Conservation (phyloP, 2,888 invertebrate species). For the Eilema griseolum region DNA sequence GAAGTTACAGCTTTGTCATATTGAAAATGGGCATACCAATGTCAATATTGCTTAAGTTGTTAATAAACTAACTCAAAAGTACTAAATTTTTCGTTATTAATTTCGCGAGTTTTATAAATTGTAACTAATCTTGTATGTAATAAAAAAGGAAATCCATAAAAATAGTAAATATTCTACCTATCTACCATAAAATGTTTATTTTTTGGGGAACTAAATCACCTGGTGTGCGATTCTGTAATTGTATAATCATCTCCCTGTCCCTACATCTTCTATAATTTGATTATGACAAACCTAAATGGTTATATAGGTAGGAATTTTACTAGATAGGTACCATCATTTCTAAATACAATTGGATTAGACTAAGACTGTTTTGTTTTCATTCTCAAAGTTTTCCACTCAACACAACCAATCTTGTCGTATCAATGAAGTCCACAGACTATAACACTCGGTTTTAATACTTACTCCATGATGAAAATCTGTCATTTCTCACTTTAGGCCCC, state of each 20-base stretch:
- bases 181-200: conserved; percentile 63
- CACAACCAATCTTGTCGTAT: neutral
- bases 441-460: neutral
- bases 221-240: neutral
- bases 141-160: conserved; percentile 63
- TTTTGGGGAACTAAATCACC: conserved; percentile 46
- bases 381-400: neutral
- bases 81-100: conserved; percentile 75
- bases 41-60: conserved; percentile 76
- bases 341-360: neutral
- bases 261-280: neutral
- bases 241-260: neutral
- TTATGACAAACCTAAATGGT: neutral
- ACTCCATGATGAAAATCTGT: neutral
- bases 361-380: neutral
- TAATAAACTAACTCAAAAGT: conserved; percentile 72
- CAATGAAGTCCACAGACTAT: neutral
- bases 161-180: conserved; percentile 68
- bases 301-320: conserved; percentile 1
- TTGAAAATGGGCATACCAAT: conserved; percentile 66
- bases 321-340: neutral
- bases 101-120: conserved; percentile 63
- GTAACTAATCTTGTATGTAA: conserved; percentile 65
- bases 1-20: conserved; percentile 49
- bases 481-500: neutral